Percentiles rank a stretch among this genome's conserved stretches.
phyloP scores from a whole-genome alignment of 2,113 vertebrate genomes.

The Phalacrocorax pelagicus region DNA sequence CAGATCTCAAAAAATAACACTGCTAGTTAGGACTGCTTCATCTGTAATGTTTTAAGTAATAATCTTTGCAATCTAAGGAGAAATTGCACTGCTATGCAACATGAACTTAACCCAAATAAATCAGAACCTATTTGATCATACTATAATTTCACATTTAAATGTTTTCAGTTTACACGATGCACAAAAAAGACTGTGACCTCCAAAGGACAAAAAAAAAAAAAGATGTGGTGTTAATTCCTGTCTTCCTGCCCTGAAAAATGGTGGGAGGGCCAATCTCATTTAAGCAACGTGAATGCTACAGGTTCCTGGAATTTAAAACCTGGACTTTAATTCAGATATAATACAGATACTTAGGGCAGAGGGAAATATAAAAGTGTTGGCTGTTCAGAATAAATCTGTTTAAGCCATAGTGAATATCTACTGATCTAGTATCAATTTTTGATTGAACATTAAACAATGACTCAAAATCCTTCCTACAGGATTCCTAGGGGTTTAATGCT shows the following conservation, averaged over 20 bases:
- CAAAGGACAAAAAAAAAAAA: not conserved
- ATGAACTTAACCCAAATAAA: conserved; percentile 7
- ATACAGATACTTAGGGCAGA: not conserved
- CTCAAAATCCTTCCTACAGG: not conserved
- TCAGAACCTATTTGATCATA: not conserved
- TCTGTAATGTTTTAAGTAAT: not conserved
- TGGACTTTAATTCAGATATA: not conserved
- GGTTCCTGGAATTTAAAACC: not conserved
- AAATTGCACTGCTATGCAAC: not conserved
- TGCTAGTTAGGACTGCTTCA: not conserved
- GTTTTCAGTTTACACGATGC: not conserved
- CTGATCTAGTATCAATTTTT: not conserved
- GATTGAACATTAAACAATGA: not conserved
- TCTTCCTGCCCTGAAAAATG: not conserved
- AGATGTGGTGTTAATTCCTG: not conserved
- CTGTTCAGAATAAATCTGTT: not conserved
- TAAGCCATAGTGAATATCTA: not conserved
- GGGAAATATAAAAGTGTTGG: not conserved
- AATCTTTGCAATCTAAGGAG: not conserved
- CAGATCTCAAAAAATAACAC: not conserved
- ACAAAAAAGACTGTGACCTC: not conserved
- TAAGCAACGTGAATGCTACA: not conserved
- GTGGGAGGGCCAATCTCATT: not conserved
- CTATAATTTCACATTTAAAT: not conserved
- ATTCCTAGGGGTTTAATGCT: not conserved